phyloP scores from a whole-genome alignment of 2,888 invertebrate genomes.

The Scrobipalpa costella region DNA sequence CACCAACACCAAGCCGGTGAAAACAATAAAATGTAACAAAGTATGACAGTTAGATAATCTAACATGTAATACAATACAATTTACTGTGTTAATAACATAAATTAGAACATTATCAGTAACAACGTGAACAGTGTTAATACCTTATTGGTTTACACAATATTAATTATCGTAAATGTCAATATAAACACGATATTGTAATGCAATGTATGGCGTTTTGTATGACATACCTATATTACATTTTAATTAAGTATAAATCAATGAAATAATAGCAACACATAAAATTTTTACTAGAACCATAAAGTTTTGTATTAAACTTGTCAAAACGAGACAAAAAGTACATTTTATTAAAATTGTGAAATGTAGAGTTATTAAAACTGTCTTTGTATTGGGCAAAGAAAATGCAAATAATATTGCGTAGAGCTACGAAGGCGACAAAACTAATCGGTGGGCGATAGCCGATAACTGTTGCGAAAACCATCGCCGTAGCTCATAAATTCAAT shows the following conservation, averaged over 20 bases:
- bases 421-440: slow-evolving; percentile 21
- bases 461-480: slow-evolving; percentile 15
- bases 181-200: background rate
- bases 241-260: too few species aligned
- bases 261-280: background rate
- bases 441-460: slow-evolving; percentile 19
- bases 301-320: background rate
- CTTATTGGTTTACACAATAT: slow-evolving; percentile 10
- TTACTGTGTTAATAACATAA: slow-evolving; percentile 1
- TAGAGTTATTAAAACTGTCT: background rate
- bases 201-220: background rate
- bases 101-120: slow-evolving; percentile 6
- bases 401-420: slow-evolving; percentile 26
- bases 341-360: background rate
- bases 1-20: too few species aligned
- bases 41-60: background rate
- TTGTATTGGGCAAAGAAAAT: slow-evolving; percentile 15
- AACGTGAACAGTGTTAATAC: slow-evolving; percentile 5
- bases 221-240: background rate
- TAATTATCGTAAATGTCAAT: slow-evolving; percentile 8
- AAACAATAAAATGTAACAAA: background rate
- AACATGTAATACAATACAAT: slow-evolving; percentile 3
- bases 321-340: background rate
- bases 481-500: slow-evolving; percentile 19
- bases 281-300: background rate